These are phyloP conservation scores for Apolygus lucorum DNA, from an alignment of 1,140 invertebrate genomes.

Conservation along the genomic window DNA sequence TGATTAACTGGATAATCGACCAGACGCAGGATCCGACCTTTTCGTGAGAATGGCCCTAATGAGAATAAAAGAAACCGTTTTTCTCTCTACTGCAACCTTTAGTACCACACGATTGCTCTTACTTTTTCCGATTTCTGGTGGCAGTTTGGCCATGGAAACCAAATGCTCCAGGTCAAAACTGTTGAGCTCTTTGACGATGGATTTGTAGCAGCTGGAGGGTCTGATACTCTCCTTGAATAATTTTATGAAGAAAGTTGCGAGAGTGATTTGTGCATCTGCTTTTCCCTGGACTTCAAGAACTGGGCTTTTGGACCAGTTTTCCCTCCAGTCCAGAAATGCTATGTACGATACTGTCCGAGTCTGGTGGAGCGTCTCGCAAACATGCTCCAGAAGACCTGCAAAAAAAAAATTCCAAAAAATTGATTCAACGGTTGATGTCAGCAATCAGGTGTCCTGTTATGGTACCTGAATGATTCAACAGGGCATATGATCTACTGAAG, in stretches of 20 bases:
- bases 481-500: no score
- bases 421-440: no score
- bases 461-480: no score
- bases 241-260: slow-evolving; percentile 20
- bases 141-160: slow-evolving; percentile 22
- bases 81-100: no score
- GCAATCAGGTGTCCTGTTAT: no score
- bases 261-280: slow-evolving; percentile 16
- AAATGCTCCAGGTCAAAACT: slow-evolving; percentile 26
- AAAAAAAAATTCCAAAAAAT: no score
- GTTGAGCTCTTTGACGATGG: slow-evolving; percentile 22
- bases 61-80: no score
- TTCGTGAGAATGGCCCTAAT: no score
- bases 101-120: no score
- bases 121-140: slow-evolving; percentile 26
- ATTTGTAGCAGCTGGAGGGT: slow-evolving; percentile 20
- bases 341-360: slow-evolving; percentile 17
- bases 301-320: slow-evolving; percentile 21
- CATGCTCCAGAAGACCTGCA: slow-evolving; percentile 10
- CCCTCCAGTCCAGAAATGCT: slow-evolving; percentile 23
- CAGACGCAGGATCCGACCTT: no score
- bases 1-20: no score
- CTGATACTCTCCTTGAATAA: slow-evolving; percentile 21
- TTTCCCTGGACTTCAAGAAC: slow-evolving; percentile 17
- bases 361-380: slow-evolving; percentile 3